These are phyloP conservation scores for Ciconia maguari DNA, from an alignment of 2,113 vertebrate species.

Conservation along the genomic window DNA sequence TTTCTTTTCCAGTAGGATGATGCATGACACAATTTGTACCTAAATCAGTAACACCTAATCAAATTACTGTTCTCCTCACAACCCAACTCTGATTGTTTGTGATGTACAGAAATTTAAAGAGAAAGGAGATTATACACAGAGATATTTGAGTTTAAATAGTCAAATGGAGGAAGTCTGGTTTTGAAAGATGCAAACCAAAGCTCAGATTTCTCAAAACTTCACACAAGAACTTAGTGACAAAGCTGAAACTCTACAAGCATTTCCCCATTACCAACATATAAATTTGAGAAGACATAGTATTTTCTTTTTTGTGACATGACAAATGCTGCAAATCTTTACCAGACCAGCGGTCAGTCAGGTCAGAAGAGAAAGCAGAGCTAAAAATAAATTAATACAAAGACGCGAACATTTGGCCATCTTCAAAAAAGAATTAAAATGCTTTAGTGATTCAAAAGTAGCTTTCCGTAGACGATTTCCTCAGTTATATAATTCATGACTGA, in stretches of 20 bases:
- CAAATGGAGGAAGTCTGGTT: neutral
- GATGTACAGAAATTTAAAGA: neutral
- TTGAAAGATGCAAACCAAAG: neutral
- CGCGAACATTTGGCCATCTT: neutral
- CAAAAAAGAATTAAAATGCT: neutral
- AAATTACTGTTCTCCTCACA: neutral
- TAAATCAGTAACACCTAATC: neutral
- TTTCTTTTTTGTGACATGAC: neutral
- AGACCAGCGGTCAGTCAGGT: neutral
- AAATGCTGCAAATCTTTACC: neutral
- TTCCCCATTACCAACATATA: fast-evolving
- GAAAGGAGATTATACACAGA: neutral
- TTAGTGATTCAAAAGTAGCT: neutral
- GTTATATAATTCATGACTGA: constrained; percentile 21
- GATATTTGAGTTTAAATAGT: neutral
- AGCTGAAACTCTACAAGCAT: neutral
- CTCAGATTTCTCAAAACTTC: neutral
- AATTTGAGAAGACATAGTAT: neutral
- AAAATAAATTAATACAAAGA: neutral
- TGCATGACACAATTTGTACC: fast-evolving
- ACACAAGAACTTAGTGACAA: neutral
- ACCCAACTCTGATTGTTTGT: neutral
- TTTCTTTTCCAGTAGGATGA: neutral
- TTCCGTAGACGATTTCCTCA: neutral
- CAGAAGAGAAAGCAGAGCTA: neutral